A percentile compares a stretch with the other conserved stretches of the same genome.
phyloP scores from a whole-genome alignment of 2,888 invertebrate species.

The Lottia scabra region DNA sequence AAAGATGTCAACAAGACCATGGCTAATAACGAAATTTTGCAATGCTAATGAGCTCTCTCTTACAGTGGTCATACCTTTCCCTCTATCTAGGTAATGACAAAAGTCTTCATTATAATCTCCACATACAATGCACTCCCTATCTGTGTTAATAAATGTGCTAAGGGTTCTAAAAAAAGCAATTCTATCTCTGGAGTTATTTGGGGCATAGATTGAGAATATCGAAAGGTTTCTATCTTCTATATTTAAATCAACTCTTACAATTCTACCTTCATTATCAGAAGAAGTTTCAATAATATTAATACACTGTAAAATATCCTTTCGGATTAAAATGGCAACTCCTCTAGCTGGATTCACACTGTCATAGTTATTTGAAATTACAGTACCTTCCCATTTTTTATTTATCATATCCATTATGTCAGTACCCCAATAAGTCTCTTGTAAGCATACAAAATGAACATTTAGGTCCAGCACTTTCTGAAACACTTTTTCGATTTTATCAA shows the following conservation, averaged over 20 bases:
- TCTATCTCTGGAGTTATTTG: background rate
- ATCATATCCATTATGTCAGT: background rate
- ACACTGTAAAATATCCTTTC: background rate
- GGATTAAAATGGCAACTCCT: slow-evolving; percentile 17
- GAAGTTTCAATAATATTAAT: background rate
- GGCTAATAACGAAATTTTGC: background rate
- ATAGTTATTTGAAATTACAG: slow-evolving; percentile 7
- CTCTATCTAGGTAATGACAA: background rate
- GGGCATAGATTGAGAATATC: slow-evolving; percentile 18
- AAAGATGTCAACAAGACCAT: background rate
- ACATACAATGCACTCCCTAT: background rate
- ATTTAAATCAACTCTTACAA: slow-evolving; percentile 8
- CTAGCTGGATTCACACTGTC: background rate
- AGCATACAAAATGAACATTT: background rate
- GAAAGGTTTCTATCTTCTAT: slow-evolving; percentile 2
- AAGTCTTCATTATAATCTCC: slow-evolving; percentile 11
- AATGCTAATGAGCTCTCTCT: background rate
- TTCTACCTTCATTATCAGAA: slow-evolving; percentile 11
- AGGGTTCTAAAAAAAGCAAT: background rate
- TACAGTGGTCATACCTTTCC: background rate
- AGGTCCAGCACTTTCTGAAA: too few relatives aligned
- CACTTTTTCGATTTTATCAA: too few relatives aligned
- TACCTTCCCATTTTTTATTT: slow-evolving; percentile 6
- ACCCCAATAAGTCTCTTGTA: slow-evolving; percentile 14
- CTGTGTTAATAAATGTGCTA: background rate